These are phyloP conservation scores for Eupithecia tripunctaria DNA, from an alignment of 2,888 invertebrate genomes.

Conservation along the genomic window DNA sequence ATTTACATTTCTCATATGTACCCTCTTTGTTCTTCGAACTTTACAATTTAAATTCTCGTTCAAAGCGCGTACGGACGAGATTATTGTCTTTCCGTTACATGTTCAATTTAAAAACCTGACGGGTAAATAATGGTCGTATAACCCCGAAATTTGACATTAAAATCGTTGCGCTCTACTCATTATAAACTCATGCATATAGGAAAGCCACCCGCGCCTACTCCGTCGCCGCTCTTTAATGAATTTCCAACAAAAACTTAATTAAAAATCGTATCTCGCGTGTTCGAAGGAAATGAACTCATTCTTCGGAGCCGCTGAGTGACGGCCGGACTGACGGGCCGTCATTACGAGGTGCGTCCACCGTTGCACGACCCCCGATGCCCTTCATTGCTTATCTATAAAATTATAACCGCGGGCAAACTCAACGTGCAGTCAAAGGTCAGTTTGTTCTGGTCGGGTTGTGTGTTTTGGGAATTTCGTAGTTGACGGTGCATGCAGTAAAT, in stretches of 20 bases:
- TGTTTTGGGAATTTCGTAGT: constrained; percentile 75
- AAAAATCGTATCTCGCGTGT: constrained; percentile 83
- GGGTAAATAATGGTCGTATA: constrained; percentile 57
- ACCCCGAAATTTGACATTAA: constrained; percentile 60
- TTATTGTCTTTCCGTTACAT: constrained; percentile 45
- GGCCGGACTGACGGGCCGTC: constrained; percentile 77
- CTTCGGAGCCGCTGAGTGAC: constrained; percentile 80
- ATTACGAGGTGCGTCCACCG: constrained; percentile 69
- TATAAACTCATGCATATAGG: constrained; percentile 72
- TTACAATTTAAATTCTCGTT: constrained; percentile 57
- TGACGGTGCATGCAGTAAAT: constrained; percentile 72
- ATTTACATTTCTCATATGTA: constrained; percentile 68
- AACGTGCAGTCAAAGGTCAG: constrained; percentile 65
- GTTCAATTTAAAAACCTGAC: constrained; percentile 66
- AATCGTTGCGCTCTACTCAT: constrained; percentile 63
- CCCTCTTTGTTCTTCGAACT: constrained; percentile 53
- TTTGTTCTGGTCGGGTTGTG: constrained; percentile 61
- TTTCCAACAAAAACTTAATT: constrained; percentile 85
- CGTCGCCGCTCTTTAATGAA: constrained; percentile 77
- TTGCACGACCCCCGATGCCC: constrained; percentile 60
- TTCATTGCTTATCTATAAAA: constrained; percentile 55
- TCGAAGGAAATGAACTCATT: constrained; percentile 85
- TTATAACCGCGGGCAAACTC: constrained; percentile 59
- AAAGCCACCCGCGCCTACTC: constrained; percentile 64
- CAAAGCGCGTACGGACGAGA: constrained; percentile 35